Conservation (phyloP, 2,113 vertebrate species). For the Triplophysa siluroides region DNA sequence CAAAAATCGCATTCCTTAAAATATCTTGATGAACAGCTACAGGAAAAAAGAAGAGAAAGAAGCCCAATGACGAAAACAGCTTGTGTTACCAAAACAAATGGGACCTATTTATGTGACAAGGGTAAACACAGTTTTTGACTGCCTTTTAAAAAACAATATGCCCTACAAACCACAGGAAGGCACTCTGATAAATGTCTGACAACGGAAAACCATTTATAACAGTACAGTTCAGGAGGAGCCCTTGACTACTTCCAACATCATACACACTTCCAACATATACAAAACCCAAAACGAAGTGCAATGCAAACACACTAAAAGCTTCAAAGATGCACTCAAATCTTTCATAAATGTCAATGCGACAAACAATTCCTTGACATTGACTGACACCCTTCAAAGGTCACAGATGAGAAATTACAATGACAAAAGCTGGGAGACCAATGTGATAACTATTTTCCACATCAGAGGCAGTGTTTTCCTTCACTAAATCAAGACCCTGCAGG, state of each 20-base stretch:
- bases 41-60: neutral
- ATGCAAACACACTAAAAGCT: conserved; percentile 2
- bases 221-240: neutral
- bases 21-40: neutral
- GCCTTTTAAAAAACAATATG: conserved; percentile 5
- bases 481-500: conserved; percentile 6
- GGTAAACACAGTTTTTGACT: conserved; percentile 15
- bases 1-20: too few relatives aligned
- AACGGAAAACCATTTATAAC: conserved; percentile 20
- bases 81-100: too few relatives aligned
- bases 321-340: conserved; percentile 1
- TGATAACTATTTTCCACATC: conserved; percentile 19
- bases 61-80: neutral
- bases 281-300: neutral
- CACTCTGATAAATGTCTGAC: conserved; percentile 18
- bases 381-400: conserved; percentile 10
- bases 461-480: neutral
- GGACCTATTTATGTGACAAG: neutral
- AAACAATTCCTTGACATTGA: neutral
- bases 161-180: conserved; percentile 9
- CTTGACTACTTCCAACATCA: neutral
- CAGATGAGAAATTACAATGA: neutral
- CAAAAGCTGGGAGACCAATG: neutral
- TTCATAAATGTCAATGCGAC: neutral
- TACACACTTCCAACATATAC: neutral